Evolutionary conservation across 1,140 invertebrate genomes (phyloP).

Genomic region (Steinernema feltiae): DNA sequence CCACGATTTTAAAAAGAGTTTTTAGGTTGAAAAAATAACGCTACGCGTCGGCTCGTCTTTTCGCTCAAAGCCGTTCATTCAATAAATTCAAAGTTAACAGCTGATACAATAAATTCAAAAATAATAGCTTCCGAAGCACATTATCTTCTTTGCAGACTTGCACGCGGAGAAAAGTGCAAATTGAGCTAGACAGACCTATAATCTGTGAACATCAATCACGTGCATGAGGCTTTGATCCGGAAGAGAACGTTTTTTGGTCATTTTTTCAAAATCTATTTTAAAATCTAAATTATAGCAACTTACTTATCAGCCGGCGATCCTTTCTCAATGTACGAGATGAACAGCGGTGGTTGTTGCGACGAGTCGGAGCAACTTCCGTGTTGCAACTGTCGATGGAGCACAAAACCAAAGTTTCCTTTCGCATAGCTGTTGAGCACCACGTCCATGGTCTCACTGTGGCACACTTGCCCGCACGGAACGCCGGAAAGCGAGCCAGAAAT

Average conservation of each 20-base stretch:
- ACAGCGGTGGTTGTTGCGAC: constrained; percentile 50
- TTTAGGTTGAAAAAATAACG: not conserved
- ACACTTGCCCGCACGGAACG: constrained; percentile 62
- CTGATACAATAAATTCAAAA: not conserved
- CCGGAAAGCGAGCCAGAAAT: constrained; percentile 41
- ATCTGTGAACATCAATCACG: no score
- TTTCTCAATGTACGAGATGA: constrained; percentile 67
- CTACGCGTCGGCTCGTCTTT: no score
- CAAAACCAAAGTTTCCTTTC: constrained; percentile 61
- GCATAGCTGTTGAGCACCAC: constrained; percentile 66
- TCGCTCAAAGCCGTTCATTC: no score
- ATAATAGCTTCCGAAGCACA: not conserved
- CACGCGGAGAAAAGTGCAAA: not conserved
- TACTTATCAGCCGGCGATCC: constrained; percentile 72
- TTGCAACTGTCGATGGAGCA: constrained; percentile 51
- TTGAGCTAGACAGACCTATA: no score
- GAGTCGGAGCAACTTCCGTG: constrained; percentile 20
- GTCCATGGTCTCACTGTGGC: constrained; percentile 67
- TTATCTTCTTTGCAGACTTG: not conserved
- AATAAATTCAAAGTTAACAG: no score
- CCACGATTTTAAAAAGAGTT: not conserved
- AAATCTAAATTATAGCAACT: constrained; percentile 26
- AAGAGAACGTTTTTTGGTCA: no score
- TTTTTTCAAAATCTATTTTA: not conserved
- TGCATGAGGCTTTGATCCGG: no score